Evolutionary conservation across 1,140 invertebrate genomes (phyloP).

Genomic region (Ectropis grisescens): DNA sequence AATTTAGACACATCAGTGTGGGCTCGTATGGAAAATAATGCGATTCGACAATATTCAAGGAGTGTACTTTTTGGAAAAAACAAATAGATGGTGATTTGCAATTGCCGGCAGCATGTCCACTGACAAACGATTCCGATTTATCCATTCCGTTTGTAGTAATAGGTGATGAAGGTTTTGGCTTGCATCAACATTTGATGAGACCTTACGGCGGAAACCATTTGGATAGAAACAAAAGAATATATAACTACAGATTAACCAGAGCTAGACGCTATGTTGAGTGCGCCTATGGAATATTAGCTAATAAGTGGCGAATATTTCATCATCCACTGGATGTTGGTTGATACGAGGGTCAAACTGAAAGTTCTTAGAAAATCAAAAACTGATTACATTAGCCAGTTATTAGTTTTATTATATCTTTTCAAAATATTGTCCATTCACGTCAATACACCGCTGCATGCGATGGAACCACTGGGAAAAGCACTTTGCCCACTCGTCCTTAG

Average conservation of each 20-base stretch:
- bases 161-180: conserved; percentile 59
- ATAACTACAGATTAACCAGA: conserved; percentile 6
- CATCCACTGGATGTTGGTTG: background rate
- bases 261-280: background rate
- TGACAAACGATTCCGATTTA: conserved; percentile 8
- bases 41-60: background rate
- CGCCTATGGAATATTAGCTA: background rate
- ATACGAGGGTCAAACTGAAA: too few relatives aligned
- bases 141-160: conserved; percentile 31
- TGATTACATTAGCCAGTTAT: too few relatives aligned
- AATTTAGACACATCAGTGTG: conserved; percentile 1
- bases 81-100: conserved; percentile 11
- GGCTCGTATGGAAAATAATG: background rate
- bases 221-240: conserved; percentile 4
- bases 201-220: conserved; percentile 2
- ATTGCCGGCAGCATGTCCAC: conserved; percentile 10
- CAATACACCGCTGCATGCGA: too few relatives aligned
- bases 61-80: background rate
- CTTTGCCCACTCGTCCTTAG: too few relatives aligned
- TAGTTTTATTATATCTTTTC: too few relatives aligned
- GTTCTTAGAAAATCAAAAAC: too few relatives aligned
- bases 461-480: too few relatives aligned
- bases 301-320: background rate
- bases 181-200: conserved; percentile 22
- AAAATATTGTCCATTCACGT: too few relatives aligned